Base-by-base conservation (phyloP, 1,140 invertebrate genomes). In the Parasteatoda tepidariorum region DNA sequence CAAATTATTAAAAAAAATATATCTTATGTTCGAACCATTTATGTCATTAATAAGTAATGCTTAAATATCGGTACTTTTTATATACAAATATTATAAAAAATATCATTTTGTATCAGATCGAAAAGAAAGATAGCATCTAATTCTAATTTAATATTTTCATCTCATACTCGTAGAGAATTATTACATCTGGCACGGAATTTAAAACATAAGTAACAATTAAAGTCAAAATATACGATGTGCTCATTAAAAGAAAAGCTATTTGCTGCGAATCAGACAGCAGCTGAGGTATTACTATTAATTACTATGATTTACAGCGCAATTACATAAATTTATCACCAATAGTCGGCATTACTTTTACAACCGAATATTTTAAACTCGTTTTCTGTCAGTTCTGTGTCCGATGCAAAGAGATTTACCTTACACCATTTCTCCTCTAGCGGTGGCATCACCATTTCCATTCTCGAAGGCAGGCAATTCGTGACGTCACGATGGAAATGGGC, bases 391-490 rank as follows among this genome's bases (percentile, higher is more conserved):
- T 6, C 38, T 6, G 5, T 6, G n/a, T 9, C 55, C 4, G 26
- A 28, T 66, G 28, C 7, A 33, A 31, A 31, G 11, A 31, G 26
- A 31, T 33, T 28, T 28, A 55, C 38, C 48, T 70, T 33, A 70
- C 26, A 3, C 67, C 78, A 61, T 9, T 61, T 55, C 31, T 26
- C 78, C 34, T 62, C 67, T 4, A 67, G 61, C 24, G 13, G 2
- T 22, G 26, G 22, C 34, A 31, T 62, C 68, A 9, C 68, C 68
- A 41, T 66, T 66, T 66, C 74, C 74, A 79, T 57, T 79, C 75
- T 30, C 24, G 33, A 76, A 79, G 75, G 75, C 64, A 79, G 75
- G 75, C 68, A 67, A 79, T 62, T 70, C 78, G 66, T 81, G 78
- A 81, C 78, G 78, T 81, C 78, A 81, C 48, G 54, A 28, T 31